Conservation (phyloP, 2,888 invertebrate species). For the Apodemia mormo region DNA sequence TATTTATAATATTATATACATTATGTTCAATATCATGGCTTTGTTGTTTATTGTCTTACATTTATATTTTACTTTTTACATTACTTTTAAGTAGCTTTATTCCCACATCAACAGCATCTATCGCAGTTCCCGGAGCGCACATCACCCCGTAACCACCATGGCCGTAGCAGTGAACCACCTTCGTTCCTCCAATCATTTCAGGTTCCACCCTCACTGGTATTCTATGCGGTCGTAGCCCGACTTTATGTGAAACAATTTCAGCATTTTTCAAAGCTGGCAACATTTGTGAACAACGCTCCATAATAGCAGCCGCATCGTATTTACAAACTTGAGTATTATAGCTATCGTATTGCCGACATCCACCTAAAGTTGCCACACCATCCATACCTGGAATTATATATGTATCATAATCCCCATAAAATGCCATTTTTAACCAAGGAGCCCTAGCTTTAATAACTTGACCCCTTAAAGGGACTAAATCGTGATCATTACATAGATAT, state of each 20-base stretch:
- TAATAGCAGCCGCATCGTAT: slow-evolving; percentile 88
- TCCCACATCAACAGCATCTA: slow-evolving; percentile 87
- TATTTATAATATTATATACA: no score
- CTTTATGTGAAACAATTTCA: slow-evolving; percentile 83
- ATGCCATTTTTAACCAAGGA: slow-evolving; percentile 94
- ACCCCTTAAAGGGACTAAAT: slow-evolving; percentile 90
- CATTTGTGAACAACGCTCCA: slow-evolving; percentile 88
- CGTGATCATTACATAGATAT: slow-evolving; percentile 87
- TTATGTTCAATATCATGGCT: background rate
- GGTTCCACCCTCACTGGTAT: slow-evolving; percentile 87
- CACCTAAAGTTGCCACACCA: slow-evolving; percentile 90
- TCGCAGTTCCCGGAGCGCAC: slow-evolving; percentile 92
- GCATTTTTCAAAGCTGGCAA: slow-evolving; percentile 85
- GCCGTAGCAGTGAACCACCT: slow-evolving; percentile 95
- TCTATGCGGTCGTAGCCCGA: slow-evolving; percentile 93
- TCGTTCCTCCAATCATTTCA: slow-evolving; percentile 76
- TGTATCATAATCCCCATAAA: slow-evolving; percentile 92
- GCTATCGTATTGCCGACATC: slow-evolving; percentile 91
- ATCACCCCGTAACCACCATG: slow-evolving; percentile 97
- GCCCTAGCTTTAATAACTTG: slow-evolving; percentile 91
- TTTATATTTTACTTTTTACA: slow-evolving; percentile 58
- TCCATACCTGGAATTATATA: slow-evolving; percentile 91
- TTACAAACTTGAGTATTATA: slow-evolving; percentile 85
- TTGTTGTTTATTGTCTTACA: background rate
- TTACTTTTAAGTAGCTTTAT: slow-evolving; percentile 74